These are phyloP conservation scores for Mastomys coucha DNA, from an alignment of 2,113 vertebrate species.

Conservation along the genomic window DNA sequence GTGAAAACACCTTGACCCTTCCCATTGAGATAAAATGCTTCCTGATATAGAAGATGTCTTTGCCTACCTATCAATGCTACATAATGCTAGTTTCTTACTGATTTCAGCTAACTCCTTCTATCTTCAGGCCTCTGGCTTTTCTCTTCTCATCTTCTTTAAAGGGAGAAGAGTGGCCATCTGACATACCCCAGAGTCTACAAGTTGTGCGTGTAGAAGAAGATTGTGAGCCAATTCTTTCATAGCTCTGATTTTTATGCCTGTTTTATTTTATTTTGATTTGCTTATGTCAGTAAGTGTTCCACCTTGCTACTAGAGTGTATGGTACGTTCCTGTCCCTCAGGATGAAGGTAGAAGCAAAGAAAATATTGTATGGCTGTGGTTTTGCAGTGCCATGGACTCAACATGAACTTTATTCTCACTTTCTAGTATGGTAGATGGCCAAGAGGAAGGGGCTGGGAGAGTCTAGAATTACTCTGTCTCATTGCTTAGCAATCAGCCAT, in stretches of 20 bases:
- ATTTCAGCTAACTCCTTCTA: neutral
- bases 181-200: neutral
- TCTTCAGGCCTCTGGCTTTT: neutral
- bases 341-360: neutral
- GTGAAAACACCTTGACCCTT: conserved; percentile 4
- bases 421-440: neutral
- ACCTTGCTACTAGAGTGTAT: neutral
- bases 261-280: conserved; percentile 46
- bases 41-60: neutral
- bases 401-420: neutral
- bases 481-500: neutral
- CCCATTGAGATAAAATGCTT: neutral
- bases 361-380: neutral
- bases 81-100: neutral
- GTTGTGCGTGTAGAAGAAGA: neutral
- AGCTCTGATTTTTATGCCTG: neutral
- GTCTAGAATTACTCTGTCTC: neutral
- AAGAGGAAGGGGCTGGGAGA: neutral
- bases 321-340: neutral
- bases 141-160: neutral
- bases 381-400: neutral
- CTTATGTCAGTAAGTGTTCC: neutral
- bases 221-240: neutral
- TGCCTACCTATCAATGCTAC: neutral
- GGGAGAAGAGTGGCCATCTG: neutral